Base-by-base conservation (phyloP, 1,140 invertebrate species). In the Drosophila fuyamai region DNA sequence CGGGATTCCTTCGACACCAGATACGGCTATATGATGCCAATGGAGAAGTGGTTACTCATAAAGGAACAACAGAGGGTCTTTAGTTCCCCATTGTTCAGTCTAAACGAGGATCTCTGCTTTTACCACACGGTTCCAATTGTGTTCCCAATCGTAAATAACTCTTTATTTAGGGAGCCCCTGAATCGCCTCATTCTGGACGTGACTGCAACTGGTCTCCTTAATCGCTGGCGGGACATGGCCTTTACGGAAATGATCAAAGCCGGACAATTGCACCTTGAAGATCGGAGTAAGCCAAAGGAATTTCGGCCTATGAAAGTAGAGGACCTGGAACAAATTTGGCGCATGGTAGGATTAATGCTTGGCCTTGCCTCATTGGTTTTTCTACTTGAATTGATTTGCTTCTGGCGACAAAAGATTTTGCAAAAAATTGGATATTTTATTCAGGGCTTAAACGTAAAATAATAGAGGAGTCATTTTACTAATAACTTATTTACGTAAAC, bases 1-100 rank as follows among this genome's bases (percentile, higher is more conserved):
- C 81, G 90, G 1, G 89, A 91, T 5, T 82, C 79, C 1, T 89
- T 86, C 8, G 54, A 91, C 14, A 79, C 68, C 0, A 66, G 62
- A 7, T 91, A 77, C n/a, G 84, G 81, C 4, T 91, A 91, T 44
- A 60, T 83, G 61, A 71, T 89, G 67, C 71, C 84, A 0, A 5
- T 76, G 0, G 73, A 76, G 4, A 91, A 91, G 48, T 91, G 84
- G 90, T 46, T 41, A 9, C 62, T 91, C 5, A 35, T 91, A 14
- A 66, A 35, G 2, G 71, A 91, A 16, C 75, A 91, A 12, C 90
- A 91, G 35, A 77, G 62, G 47, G 47, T 86, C 2, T 91, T 91
- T 8, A 86, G 74, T 12, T 71, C 79, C 1, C 81, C 74, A 0
- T 41, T 91, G 13, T 91, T 91, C 41, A 75, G 65, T 5, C 14